These are phyloP conservation scores for Drosophila ohnishii DNA, from an alignment of 1,140 invertebrate species.

Conservation along the genomic window DNA sequence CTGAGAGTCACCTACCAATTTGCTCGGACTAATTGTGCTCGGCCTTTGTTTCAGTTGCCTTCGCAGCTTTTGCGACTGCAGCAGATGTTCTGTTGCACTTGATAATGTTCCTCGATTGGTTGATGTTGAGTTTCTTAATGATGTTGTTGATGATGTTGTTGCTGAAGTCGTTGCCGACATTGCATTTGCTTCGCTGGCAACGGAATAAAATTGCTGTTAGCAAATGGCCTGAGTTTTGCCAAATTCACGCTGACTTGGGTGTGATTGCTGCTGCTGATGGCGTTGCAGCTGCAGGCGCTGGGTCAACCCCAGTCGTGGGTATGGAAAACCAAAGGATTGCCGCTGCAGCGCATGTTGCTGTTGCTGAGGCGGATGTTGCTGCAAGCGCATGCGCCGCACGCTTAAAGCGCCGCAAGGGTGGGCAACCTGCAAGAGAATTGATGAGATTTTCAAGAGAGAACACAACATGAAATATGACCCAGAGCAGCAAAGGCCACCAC, in stretches of 20 bases:
- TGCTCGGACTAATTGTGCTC: conserved; percentile 69
- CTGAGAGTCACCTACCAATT: conserved; percentile 69
- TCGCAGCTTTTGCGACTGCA: conserved; percentile 59
- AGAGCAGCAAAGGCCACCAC: conserved; percentile 9
- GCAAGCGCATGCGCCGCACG: conserved; percentile 69
- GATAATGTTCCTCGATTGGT: conserved; percentile 44
- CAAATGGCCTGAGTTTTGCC: conserved; percentile 66
- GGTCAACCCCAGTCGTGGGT: conserved; percentile 16
- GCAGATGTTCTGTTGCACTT: conserved; percentile 34
- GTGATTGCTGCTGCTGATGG: conserved; percentile 24
- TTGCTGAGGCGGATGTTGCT: conserved; percentile 33
- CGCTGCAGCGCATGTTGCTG: conserved; percentile 36
- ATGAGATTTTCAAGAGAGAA: conserved; percentile 48
- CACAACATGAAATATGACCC: conserved; percentile 22
- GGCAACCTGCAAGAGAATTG: conserved; percentile 63
- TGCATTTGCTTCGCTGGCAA: conserved; percentile 44
- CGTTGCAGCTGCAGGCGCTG: conserved; percentile 21
- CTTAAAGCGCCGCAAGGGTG: conserved; percentile 60
- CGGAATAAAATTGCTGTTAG: conserved; percentile 72
- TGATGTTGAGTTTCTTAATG: conserved; percentile 41
- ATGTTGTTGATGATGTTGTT: conserved; percentile 54
- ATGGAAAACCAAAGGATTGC: conserved; percentile 24
- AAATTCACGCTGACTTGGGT: conserved; percentile 46
- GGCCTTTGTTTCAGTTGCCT: conserved; percentile 56
- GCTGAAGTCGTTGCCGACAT: conserved; percentile 60